phyloP scores from a whole-genome alignment of 2,113 vertebrate genomes.

The Phoenicopterus ruber region DNA sequence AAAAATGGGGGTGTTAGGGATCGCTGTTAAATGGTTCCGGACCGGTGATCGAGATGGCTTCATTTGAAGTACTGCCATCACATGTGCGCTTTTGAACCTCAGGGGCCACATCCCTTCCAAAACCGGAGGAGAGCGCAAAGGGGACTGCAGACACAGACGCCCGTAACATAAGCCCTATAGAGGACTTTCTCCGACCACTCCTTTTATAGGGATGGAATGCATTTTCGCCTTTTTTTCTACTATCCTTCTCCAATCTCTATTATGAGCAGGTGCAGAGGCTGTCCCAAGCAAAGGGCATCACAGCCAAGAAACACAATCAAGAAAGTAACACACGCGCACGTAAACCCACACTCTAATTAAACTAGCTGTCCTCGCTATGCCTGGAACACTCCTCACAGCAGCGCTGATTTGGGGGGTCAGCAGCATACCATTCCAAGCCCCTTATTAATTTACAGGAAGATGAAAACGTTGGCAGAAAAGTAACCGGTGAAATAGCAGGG shows the following conservation, averaged over 20 bases:
- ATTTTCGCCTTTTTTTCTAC: slow-evolving; percentile 11
- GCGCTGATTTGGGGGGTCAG: background rate
- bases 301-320: background rate
- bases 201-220: slow-evolving; percentile 68
- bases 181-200: background rate
- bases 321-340: background rate
- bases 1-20: slow-evolving; percentile 57
- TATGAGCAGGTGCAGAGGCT: slow-evolving; percentile 2
- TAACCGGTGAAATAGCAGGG: background rate
- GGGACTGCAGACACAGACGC: background rate
- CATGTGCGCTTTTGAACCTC: background rate
- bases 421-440: background rate
- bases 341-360: background rate
- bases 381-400: background rate
- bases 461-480: background rate
- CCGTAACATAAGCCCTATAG: background rate
- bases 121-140: background rate
- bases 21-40: slow-evolving; percentile 51
- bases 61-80: slow-evolving; percentile 26
- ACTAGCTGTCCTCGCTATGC: background rate
- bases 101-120: background rate
- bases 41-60: background rate
- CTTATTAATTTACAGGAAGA: background rate
- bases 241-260: background rate
- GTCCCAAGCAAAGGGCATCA: background rate